phyloP scores from a whole-genome alignment of 2,888 invertebrate species.

The Ormyrus labotus region DNA sequence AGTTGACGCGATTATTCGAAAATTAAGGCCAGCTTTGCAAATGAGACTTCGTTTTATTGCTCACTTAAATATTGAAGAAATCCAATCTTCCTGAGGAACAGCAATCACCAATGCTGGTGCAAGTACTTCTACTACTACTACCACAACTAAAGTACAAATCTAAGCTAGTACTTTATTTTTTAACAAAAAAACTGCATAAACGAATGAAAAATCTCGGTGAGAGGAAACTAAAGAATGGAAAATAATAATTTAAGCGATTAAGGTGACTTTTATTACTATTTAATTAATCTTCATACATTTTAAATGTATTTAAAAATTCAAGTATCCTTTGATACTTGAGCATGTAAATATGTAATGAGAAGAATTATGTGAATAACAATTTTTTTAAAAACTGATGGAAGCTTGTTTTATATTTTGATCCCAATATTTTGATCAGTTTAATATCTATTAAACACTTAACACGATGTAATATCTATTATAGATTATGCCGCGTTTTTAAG shows the following conservation, averaged over 20 bases:
- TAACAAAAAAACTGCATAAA: slow-evolving; percentile 13
- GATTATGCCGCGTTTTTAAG: slow-evolving; percentile 16
- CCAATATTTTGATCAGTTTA: slow-evolving; percentile 11
- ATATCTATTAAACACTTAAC: not conserved
- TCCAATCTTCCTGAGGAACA: slow-evolving; percentile 72
- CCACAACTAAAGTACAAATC: slow-evolving; percentile 47
- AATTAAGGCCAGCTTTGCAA: slow-evolving; percentile 90
- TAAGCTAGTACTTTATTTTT: slow-evolving; percentile 46
- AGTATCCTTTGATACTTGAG: slow-evolving; percentile 33
- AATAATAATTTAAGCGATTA: slow-evolving; percentile 24
- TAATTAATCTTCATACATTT: slow-evolving; percentile 40
- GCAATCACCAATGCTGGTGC: slow-evolving; percentile 39
- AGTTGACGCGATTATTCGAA: slow-evolving; percentile 91
- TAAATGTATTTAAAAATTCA: slow-evolving; percentile 41
- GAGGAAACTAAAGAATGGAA: slow-evolving; percentile 23
- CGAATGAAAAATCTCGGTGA: slow-evolving; percentile 3
- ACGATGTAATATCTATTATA: slow-evolving; percentile 17
- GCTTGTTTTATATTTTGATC: slow-evolving; percentile 40
- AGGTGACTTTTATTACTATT: slow-evolving; percentile 54
- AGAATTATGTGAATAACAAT: slow-evolving; percentile 52
- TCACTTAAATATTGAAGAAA: slow-evolving; percentile 90
- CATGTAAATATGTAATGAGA: slow-evolving; percentile 55
- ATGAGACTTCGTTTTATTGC: slow-evolving; percentile 94
- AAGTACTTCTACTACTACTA: slow-evolving; percentile 41
- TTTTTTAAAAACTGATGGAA: slow-evolving; percentile 25